These are phyloP conservation scores for Montipora efflorescens DNA, from an alignment of 64 coral and sea anemone genomes.

Conservation along the genomic window DNA sequence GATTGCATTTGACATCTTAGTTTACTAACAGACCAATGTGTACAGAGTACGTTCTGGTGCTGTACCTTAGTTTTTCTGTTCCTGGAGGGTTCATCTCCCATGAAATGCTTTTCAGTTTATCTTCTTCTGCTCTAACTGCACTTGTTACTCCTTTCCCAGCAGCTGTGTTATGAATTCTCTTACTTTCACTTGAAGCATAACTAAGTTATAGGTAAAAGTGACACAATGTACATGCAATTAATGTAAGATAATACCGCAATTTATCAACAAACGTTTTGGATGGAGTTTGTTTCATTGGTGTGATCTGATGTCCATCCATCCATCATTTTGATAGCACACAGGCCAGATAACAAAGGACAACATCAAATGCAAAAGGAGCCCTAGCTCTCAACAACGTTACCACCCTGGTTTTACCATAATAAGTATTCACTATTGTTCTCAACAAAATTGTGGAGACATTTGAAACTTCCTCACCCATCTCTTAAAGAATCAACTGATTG, in stretches of 20 bases:
- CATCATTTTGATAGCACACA: no score
- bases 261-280: not conserved
- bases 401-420: no score
- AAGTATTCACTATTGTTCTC: no score
- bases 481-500: no score
- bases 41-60: not conserved
- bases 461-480: no score
- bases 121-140: conserved; percentile 70
- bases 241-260: not conserved
- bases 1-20: no score
- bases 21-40: not conserved
- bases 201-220: not conserved
- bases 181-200: conserved; percentile 85
- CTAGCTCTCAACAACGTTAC: no score
- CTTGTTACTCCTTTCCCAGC: conserved; percentile 47
- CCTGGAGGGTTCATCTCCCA: conserved; percentile 55
- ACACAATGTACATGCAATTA: not conserved
- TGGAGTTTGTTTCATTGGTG: no score
- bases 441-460: no score
- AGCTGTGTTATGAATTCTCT: conserved; percentile 83
- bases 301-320: no score
- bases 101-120: conserved; percentile 26
- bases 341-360: no score
- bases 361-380: no score
- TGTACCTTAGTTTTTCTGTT: conserved; percentile 68